These are phyloP conservation scores for Apostichopus japonicus DNA, from an alignment of 35 echinoderm and acorn worm genomes.

Conservation along the genomic window DNA sequence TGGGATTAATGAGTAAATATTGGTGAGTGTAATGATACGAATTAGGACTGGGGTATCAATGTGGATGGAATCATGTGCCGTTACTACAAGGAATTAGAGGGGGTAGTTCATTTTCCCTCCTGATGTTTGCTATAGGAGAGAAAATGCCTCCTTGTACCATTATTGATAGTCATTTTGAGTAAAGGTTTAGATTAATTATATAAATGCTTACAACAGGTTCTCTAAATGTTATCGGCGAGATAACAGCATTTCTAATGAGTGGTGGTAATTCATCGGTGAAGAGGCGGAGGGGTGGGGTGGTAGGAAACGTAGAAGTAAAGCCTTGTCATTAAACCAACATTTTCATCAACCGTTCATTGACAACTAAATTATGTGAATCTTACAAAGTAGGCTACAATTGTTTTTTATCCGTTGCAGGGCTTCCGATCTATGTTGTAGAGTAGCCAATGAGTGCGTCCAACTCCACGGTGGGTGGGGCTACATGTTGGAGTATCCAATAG, in stretches of 20 bases:
- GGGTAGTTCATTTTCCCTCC: neutral
- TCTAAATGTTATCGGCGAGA: neutral
- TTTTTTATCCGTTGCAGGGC: constrained; percentile 48
- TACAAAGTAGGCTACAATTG: neutral
- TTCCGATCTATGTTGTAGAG: constrained; percentile 58
- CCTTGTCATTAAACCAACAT: neutral
- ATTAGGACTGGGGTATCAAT: no score
- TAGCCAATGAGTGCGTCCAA: constrained; percentile 69
- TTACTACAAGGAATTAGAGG: no score
- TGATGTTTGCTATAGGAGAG: neutral
- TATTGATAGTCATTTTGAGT: neutral
- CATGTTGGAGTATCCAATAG: constrained; percentile 85
- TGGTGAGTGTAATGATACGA: no score
- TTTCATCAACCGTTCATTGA: neutral
- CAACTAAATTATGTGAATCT: neutral
- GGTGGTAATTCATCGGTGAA: neutral
- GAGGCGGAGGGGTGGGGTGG: no score
- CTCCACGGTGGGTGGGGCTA: constrained; percentile 91
- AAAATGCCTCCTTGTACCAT: neutral
- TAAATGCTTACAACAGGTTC: neutral
- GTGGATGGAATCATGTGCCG: no score
- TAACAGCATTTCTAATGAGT: neutral
- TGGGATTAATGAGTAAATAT: no score
- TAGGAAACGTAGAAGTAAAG: neutral
- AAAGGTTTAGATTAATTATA: neutral